Base-by-base conservation (phyloP, 2,113 vertebrate genomes). In the Oxyura jamaicensis region DNA sequence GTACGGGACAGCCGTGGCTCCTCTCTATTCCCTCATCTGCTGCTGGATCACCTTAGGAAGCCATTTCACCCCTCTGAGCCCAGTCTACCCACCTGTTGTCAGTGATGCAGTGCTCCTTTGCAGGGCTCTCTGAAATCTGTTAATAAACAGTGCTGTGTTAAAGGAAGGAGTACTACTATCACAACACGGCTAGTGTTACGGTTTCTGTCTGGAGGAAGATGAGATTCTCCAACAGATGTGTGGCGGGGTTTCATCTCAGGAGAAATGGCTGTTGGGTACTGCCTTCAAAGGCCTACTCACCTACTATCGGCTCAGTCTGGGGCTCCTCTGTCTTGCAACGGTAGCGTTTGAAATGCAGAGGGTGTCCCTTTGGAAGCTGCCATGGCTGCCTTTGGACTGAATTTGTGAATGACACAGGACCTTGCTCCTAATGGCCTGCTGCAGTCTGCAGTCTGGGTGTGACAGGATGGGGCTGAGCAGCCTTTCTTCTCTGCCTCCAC, bases 291-390 rank as follows among this genome's bases (percentile, higher is more conserved):
- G 80, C 31, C 10, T 83, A 6, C 35, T 88, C 36, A 76, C 65
- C 69, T 59, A 11, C 26, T 53, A 42, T 48, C 1, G 0, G 10
- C 74, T 88, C 44, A 58, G 67, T 80, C 50, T 62, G 53, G 31
- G 75, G 44, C 44, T 73, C 23, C 55, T 79, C 31, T 1, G 3
- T 20, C 20, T 50, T 69, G 13, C 1, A 0, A n/a, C 25, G 35
- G 3, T 28, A 48, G 14, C 36, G 39, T 77, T 41, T 80, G 75
- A 94, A 93, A 82, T n/a, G 59, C 3, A 19, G 60, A 75, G 42
- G 26, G 46, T 78, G 76, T 74, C 31, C 36, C 89, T 96, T 63
- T 74, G 81, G 77, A 91, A 94, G 23, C 65, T 84, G 55, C 31
- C 46, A 67, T 33, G 65, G n/a, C 73, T 66, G 83, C 50, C n/a